Conservation (phyloP, 2,888 invertebrate genomes). For the Perizoma flavofasciatum region DNA sequence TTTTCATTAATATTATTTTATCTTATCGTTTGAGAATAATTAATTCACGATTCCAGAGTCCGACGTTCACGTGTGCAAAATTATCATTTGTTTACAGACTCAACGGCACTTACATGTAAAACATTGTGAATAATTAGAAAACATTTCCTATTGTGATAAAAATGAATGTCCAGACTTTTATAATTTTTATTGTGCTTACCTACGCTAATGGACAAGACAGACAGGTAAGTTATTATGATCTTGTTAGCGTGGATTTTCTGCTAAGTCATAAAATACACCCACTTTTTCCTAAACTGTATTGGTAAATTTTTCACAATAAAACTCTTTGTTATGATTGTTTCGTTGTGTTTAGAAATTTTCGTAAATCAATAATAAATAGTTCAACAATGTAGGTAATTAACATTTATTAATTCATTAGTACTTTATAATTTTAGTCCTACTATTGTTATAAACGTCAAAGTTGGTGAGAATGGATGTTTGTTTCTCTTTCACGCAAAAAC, state of each 20-base stretch:
- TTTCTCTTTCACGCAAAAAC: too few species aligned
- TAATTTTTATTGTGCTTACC: constrained; percentile 53
- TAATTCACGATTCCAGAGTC: constrained; percentile 22
- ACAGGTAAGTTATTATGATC: constrained; percentile 54
- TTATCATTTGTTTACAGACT: constrained; percentile 64
- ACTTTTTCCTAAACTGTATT: constrained; percentile 11
- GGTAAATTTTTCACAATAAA: too few species aligned
- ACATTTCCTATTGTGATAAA: constrained; percentile 58
- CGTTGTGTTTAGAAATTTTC: too few species aligned
- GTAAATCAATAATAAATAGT: too few species aligned
- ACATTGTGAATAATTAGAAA: constrained; percentile 47
- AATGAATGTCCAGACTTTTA: constrained; percentile 53
- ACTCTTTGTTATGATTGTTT: too few species aligned
- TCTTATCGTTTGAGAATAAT: constrained; percentile 25
- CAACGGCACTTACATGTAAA: constrained; percentile 43
- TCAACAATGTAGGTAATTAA: too few species aligned
- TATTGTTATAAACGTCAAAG: too few species aligned
- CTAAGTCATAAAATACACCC: constrained; percentile 24
- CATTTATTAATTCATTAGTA: too few species aligned
- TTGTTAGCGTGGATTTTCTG: constrained; percentile 6
- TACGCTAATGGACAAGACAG: constrained; percentile 63
- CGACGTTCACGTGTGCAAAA: constrained; percentile 54
- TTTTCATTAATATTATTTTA: constrained; percentile 12
- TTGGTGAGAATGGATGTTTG: too few species aligned
- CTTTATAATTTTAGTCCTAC: too few species aligned